phyloP scores from a whole-genome alignment of 64 coral and sea anemone genomes.

The Exaiptasia diaphana region DNA sequence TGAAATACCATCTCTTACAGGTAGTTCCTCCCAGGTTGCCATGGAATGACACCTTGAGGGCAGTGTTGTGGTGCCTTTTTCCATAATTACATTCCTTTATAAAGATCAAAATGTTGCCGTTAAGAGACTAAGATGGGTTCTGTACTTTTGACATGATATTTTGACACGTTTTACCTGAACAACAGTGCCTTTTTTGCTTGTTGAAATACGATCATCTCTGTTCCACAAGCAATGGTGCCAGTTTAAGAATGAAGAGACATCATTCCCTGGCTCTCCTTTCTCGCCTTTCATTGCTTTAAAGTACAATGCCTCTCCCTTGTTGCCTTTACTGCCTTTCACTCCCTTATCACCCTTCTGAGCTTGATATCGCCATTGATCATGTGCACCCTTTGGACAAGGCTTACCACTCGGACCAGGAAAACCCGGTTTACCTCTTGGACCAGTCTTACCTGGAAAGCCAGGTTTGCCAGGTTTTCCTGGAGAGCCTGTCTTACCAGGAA shows the following conservation, averaged over 20 bases:
- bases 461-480: background rate
- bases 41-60: conserved; percentile 30
- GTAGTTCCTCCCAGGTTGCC: background rate
- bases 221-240: conserved; percentile 15
- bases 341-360: no score
- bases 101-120: background rate
- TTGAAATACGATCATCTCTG: background rate
- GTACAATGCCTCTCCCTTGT: no score
- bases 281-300: no score
- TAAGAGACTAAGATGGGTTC: background rate
- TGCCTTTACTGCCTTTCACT: no score
- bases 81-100: conserved; percentile 10
- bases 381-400: background rate
- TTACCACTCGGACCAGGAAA: background rate
- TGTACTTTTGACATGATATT: background rate
- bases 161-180: background rate
- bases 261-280: background rate
- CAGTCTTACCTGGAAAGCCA: background rate
- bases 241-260: background rate
- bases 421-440: background rate
- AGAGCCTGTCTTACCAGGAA: background rate
- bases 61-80: background rate
- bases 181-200: background rate
- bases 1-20: conserved; percentile 65
- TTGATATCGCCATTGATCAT: no score